phyloP scores from a whole-genome alignment of 2,113 vertebrate genomes.

The Falco punctatus region DNA sequence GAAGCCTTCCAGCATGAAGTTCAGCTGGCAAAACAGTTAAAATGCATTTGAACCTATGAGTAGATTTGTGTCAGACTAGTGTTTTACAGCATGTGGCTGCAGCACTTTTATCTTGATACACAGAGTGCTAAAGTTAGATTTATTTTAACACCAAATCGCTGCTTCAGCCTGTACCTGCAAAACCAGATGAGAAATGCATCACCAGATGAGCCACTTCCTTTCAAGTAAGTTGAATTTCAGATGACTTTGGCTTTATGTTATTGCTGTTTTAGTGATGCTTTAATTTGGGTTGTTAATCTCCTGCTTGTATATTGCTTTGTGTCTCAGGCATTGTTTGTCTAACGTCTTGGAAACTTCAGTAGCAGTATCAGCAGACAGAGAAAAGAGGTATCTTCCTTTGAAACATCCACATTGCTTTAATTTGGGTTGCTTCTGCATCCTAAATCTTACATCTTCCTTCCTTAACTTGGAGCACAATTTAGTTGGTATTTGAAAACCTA shows the following conservation, averaged over 20 bases:
- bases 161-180: not conserved
- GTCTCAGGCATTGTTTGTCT: not conserved
- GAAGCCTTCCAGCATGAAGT: not conserved
- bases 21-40: not conserved
- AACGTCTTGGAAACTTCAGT: not conserved
- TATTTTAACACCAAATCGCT: not conserved
- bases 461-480: not conserved
- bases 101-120: not conserved
- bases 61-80: not conserved
- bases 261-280: not conserved
- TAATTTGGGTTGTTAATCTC: not conserved
- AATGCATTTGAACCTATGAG: not conserved
- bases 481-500: conserved; percentile 33
- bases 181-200: not conserved
- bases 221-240: not conserved
- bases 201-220: not conserved
- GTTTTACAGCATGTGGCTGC: not conserved
- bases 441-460: not conserved
- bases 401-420: not conserved
- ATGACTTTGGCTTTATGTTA: not conserved
- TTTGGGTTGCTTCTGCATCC: not conserved
- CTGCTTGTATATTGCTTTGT: not conserved
- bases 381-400: not conserved
- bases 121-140: not conserved
- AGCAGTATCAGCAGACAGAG: not conserved